Evolutionary conservation across 2,113 vertebrate species (phyloP).

Genomic region (Loxodonta africana): DNA sequence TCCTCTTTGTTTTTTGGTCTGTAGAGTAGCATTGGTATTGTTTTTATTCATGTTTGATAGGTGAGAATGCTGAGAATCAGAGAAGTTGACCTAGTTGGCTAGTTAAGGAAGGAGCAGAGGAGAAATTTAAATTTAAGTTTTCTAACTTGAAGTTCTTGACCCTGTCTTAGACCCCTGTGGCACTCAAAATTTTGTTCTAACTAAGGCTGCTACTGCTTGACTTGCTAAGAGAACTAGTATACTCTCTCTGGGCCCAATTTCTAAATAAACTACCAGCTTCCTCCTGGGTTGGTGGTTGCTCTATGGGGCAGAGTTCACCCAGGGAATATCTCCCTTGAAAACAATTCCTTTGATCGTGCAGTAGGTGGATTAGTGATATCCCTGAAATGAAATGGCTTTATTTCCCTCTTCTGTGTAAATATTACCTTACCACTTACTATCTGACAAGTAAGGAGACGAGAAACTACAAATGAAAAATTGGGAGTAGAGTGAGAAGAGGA

Average conservation of each 20-base stretch:
- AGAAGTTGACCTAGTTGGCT: not conserved
- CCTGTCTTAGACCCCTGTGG: not conserved
- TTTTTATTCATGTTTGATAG: not conserved
- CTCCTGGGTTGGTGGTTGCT: not conserved
- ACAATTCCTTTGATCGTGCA: not conserved
- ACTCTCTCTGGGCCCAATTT: not conserved
- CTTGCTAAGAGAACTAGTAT: not conserved
- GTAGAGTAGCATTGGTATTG: not conserved
- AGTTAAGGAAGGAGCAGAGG: not conserved
- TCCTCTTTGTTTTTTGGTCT: too few species aligned
- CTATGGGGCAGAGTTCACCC: not conserved
- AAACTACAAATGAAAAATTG: not conserved
- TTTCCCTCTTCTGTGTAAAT: not conserved
- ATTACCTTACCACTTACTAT: not conserved
- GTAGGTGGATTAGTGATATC: not conserved
- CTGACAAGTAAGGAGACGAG: not conserved
- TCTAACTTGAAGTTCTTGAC: not conserved
- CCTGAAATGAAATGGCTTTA: not conserved
- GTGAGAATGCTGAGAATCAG: not conserved
- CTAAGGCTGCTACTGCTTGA: not conserved
- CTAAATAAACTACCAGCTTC: not conserved
- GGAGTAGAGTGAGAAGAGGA: not conserved
- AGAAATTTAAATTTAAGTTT: not conserved
- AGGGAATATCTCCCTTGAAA: not conserved
- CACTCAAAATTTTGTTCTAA: not conserved